Evolutionary conservation across 92 coral and sea anemone genomes (phyloP), one percentile per base, ranked within the genome.

Genomic region (Montipora capitata): DNA sequence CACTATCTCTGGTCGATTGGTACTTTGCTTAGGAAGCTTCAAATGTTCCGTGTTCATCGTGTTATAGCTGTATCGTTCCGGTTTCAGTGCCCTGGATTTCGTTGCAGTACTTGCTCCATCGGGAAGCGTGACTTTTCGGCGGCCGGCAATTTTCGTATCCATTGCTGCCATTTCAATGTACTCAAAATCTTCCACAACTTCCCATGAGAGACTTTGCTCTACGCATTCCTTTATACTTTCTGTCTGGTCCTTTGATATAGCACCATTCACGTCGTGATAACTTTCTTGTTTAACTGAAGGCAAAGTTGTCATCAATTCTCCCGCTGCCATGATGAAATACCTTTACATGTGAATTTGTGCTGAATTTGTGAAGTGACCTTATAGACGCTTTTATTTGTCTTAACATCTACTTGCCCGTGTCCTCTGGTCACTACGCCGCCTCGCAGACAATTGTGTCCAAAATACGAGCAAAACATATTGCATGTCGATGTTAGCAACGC

Each of bases 241-340:
- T 4, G 65, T 59, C 17, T 16, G 52, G 44, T 81, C 85, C 52
- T 40, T 39, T 18, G 52, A n/a, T 0, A 54, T 20, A 27, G 35
- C 39, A 10, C 12, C 52, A 38, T 48, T 51, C 1, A 14, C 51
- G 17, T 12, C 38, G 35, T 51, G 39, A 81, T 68, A 38, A 7
- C 56, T 69, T n/a, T 68, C 77, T 17, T 39, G 85, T 4, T 39
- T 69, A 12, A 81, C 76, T 14, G 65, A 68, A 14, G 85, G 85
- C 68, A 81, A 54, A 16, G 76, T 49, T 51, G 84, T 62, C 14
- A 77, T 40, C 27, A 44, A 17, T 44, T 39, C 67, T 12, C 66
- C 76, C 8, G 85, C 74, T 15, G 85, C 74, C 85, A 79, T 79
- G 64, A 20, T 81, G 64, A 42, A 79, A 51, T 81, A 27, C 10